These are phyloP conservation scores for Balanococcus diminutus DNA, from an alignment of 2,888 invertebrate genomes.

Conservation along the genomic window DNA sequence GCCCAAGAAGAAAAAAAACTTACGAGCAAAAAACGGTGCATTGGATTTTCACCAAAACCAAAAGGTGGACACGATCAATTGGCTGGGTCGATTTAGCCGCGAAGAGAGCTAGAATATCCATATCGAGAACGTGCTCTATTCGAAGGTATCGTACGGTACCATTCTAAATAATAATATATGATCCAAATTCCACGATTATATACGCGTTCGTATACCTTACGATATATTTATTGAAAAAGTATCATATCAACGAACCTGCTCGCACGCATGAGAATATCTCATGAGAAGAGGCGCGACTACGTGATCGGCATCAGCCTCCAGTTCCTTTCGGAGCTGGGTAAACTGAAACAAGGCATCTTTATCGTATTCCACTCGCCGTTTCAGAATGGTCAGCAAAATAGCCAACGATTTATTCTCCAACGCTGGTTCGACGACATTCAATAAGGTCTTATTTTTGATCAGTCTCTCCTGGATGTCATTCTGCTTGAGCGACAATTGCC, in stretches of 20 bases:
- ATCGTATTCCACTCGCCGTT: constrained; percentile 85
- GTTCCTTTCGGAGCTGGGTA: constrained; percentile 66
- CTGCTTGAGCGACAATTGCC: constrained; percentile 81
- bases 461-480: constrained; percentile 86
- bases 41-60: no score
- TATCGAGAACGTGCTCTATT: neutral
- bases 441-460: constrained; percentile 87
- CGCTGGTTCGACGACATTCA: constrained; percentile 72
- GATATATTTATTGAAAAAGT: neutral
- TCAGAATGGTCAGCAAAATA: constrained; percentile 74
- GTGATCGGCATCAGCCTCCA: constrained; percentile 68
- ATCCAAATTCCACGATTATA: constrained; percentile 3
- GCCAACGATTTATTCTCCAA: constrained; percentile 81
- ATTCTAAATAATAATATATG: neutral
- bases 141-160: neutral
- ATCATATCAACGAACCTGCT: constrained; percentile 60
- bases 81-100: neutral
- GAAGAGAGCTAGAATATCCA: neutral
- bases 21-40: neutral
- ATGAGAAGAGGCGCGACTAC: constrained; percentile 67
- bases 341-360: constrained; percentile 81
- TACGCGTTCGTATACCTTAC: neutral
- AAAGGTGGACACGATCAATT: neutral
- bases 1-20: neutral
- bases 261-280: constrained; percentile 64